Percentiles rank a stretch among this genome's conserved stretches.
These are phyloP conservation scores for Indri indri DNA, from an alignment of 2,113 vertebrate species.

Conservation along the genomic window DNA sequence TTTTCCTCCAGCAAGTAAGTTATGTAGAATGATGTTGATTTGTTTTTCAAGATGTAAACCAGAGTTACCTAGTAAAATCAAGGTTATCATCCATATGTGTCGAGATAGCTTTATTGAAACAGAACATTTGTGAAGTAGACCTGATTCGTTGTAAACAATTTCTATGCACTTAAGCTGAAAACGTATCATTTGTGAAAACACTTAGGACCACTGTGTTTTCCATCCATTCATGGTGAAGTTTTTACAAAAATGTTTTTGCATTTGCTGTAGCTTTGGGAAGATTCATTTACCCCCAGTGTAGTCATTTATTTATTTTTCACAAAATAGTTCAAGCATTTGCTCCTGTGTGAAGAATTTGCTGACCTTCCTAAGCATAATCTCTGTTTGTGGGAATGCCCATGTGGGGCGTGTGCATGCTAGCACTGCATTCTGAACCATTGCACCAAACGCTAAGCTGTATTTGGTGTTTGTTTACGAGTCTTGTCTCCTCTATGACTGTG, in stretches of 20 bases:
- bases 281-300: not conserved
- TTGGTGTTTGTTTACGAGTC: not conserved
- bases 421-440: not conserved
- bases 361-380: not conserved
- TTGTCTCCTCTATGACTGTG: not conserved
- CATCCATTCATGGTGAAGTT: not conserved
- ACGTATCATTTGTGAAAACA: not conserved
- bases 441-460: not conserved
- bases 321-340: not conserved
- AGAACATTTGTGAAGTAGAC: not conserved
- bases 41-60: slow-evolving; percentile 52
- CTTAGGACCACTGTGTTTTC: rapidly evolving
- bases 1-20: slow-evolving; percentile 23
- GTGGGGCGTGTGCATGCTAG: rapidly evolving
- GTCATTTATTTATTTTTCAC: not conserved
- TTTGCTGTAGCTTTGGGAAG: not conserved
- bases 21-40: not conserved
- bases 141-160: not conserved
- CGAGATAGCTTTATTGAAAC: not conserved
- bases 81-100: not conserved
- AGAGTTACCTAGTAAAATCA: slow-evolving; percentile 34
- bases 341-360: not conserved
- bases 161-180: not conserved
- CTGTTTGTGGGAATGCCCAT: not conserved
- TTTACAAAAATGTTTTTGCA: not conserved